phyloP scores from a whole-genome alignment of 1,140 invertebrate genomes.

The Patella vulgata region DNA sequence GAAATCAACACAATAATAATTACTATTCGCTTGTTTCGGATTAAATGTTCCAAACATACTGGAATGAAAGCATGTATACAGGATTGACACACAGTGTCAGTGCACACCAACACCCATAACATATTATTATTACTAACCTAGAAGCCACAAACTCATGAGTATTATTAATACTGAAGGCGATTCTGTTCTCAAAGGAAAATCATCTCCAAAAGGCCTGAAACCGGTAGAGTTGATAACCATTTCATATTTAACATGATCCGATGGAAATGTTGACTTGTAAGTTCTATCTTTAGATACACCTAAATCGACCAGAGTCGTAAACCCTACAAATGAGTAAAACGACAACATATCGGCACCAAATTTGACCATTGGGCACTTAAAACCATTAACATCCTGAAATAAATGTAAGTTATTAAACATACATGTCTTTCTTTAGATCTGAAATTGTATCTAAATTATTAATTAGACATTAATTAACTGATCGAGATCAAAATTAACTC shows the following conservation, averaged over 20 bases:
- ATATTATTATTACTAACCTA: constrained; percentile 49
- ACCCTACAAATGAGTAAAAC: constrained; percentile 73
- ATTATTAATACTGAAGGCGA: constrained; percentile 44
- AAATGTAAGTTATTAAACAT: too few relatives aligned
- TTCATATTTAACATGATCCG: not conserved
- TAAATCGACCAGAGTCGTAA: constrained; percentile 69
- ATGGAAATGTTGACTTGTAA: constrained; percentile 6
- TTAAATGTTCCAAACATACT: too few relatives aligned
- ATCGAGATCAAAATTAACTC: too few relatives aligned
- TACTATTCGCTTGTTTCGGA: too few relatives aligned
- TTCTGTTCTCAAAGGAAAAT: constrained; percentile 47
- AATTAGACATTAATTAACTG: too few relatives aligned
- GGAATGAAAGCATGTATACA: constrained; percentile 4
- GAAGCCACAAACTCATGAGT: constrained; percentile 51
- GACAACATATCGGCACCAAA: constrained; percentile 69
- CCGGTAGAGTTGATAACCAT: constrained; percentile 11
- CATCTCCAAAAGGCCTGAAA: constrained; percentile 27
- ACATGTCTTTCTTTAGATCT: too few relatives aligned
- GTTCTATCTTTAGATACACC: constrained; percentile 33
- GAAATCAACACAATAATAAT: too few relatives aligned
- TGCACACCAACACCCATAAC: not conserved
- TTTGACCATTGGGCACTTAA: constrained; percentile 61
- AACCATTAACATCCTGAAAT: constrained; percentile 44
- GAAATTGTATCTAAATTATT: too few relatives aligned
- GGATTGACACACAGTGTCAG: not conserved